Evolutionary conservation across 2,797 vertebrate genomes (phyloP).

Genomic region (Pseudochaenichthys georgianus): DNA sequence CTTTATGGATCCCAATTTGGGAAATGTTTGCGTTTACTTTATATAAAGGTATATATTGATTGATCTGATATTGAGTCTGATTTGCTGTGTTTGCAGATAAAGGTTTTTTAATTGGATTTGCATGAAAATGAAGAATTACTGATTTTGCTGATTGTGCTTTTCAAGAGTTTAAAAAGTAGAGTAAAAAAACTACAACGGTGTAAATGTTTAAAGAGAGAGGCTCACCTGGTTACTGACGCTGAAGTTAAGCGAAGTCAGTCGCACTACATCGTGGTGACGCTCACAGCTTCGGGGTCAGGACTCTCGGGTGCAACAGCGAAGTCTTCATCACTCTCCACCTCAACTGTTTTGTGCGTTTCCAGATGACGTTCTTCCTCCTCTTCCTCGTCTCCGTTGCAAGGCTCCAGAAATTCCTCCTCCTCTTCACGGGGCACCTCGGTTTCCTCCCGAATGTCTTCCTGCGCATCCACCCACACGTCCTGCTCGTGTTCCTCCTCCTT

Average conservation of each 20-base stretch:
- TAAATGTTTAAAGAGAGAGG: too few species aligned
- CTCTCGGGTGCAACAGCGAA: constrained; percentile 69
- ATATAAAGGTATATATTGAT: too few species aligned
- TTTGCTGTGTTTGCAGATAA: too few species aligned
- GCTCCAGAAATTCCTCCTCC: constrained; percentile 27
- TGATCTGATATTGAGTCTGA: too few species aligned
- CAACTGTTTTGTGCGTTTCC: constrained; percentile 22
- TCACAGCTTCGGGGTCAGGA: constrained; percentile 11
- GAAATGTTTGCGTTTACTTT: too few species aligned
- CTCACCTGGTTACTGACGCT: constrained; percentile 35
- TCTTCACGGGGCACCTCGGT: constrained; percentile 3
- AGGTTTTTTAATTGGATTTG: too few species aligned
- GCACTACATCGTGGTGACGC: constrained; percentile 13
- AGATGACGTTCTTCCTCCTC: constrained; percentile 29
- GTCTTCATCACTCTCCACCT: constrained; percentile 68
- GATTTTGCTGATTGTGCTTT: too few species aligned
- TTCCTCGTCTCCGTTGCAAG: not conserved
- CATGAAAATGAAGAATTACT: too few species aligned
- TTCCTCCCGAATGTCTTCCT: constrained; percentile 68
- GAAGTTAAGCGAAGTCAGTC: constrained; percentile 25
- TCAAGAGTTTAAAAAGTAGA: too few species aligned
- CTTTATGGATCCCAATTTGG: too few species aligned
- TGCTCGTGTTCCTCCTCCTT: constrained; percentile 61
- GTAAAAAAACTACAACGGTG: too few species aligned
- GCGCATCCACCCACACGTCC: constrained; percentile 82